Conservation (phyloP, 2,797 vertebrate species). For the Pogonophryne albipinna region DNA sequence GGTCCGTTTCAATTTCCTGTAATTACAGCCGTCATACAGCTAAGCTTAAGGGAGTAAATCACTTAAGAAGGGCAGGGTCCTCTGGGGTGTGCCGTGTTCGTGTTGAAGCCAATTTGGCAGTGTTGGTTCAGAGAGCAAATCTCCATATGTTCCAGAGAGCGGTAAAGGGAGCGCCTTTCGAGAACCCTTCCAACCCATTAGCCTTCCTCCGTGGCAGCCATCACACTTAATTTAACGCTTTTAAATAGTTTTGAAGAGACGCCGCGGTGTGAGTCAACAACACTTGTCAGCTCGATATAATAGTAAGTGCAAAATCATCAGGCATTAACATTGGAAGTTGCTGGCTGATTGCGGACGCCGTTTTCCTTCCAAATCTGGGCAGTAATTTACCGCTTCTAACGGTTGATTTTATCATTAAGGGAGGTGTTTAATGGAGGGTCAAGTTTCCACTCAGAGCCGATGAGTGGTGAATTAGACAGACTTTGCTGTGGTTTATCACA, state of each 20-base stretch:
- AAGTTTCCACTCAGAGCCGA: conserved; percentile 37
- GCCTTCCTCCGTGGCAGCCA: conserved; percentile 44
- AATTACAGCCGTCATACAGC: conserved; percentile 70
- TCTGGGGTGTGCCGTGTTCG: conserved; percentile 66
- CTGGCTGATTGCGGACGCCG: conserved; percentile 8
- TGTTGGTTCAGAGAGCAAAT: conserved; percentile 67
- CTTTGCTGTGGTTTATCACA: conserved; percentile 23
- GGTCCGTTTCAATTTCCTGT: conserved; percentile 70
- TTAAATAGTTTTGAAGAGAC: conserved; percentile 43
- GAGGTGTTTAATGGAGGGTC: conserved; percentile 21
- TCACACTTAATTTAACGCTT: conserved; percentile 54
- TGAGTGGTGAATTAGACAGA: conserved; percentile 17
- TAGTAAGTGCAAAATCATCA: conserved; percentile 13
- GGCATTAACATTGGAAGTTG: conserved; percentile 39
- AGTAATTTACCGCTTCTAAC: not conserved
- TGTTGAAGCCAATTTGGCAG: conserved; percentile 68
- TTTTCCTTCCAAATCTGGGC: conserved; percentile 4
- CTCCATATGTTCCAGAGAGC: conserved; percentile 73
- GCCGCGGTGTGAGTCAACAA: conserved; percentile 44
- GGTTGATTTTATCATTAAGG: conserved; percentile 1
- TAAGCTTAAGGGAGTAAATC: conserved; percentile 72
- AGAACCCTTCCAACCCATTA: conserved; percentile 60
- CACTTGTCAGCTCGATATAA: conserved; percentile 54
- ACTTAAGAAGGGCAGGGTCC: conserved; percentile 72
- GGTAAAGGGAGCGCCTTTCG: conserved; percentile 34